Conservation (phyloP, 2,888 invertebrate species). For the Pimpla rufipes region DNA sequence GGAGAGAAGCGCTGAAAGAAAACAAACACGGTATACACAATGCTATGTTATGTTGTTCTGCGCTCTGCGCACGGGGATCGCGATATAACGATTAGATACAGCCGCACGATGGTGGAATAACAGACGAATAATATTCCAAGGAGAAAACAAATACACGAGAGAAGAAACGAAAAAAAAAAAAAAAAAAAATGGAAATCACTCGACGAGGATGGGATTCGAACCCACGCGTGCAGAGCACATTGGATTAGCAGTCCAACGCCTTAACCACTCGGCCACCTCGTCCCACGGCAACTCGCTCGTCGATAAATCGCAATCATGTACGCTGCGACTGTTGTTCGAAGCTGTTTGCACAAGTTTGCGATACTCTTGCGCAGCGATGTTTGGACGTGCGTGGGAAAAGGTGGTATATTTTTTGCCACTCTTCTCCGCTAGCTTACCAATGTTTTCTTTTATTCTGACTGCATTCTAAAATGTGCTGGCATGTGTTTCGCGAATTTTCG, state of each 20-base stretch:
- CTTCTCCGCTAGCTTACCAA: not conserved
- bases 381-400: no score
- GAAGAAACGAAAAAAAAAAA: not conserved
- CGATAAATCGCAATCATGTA: not conserved
- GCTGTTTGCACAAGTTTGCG: no score
- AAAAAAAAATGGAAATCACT: slow-evolving; percentile 10
- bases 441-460: not conserved
- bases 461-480: no score
- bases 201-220: slow-evolving; percentile 86
- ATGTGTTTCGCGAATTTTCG: no score
- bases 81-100: not conserved
- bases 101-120: not conserved
- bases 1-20: slow-evolving; percentile 19
- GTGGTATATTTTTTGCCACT: not conserved
- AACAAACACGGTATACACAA: slow-evolving; percentile 11
- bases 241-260: slow-evolving; percentile 86
- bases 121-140: not conserved
- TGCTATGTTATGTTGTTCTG: not conserved
- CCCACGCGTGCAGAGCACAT: slow-evolving; percentile 86
- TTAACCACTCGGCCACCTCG: slow-evolving; percentile 86
- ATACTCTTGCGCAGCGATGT: no score
- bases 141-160: not conserved
- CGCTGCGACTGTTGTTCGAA: not conserved
- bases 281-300: slow-evolving; percentile 64
- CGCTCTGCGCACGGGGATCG: no score